A percentile compares a stretch with the other conserved stretches of the same genome.
phyloP scores from a whole-genome alignment of 2,113 vertebrate genomes.

The Gorilla gorilla region DNA sequence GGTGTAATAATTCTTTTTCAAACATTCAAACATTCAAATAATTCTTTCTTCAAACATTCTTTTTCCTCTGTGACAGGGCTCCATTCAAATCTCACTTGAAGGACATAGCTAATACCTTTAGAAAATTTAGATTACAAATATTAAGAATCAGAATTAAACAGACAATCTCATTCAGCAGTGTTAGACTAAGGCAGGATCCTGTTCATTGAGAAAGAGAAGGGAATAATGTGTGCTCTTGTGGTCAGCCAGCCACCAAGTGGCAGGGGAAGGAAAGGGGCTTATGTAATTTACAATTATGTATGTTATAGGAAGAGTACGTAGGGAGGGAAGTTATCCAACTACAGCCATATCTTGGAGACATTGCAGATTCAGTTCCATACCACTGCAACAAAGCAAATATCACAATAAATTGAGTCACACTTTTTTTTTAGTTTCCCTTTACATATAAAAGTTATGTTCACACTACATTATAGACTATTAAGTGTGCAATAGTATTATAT shows the following conservation, averaged over 20 bases:
- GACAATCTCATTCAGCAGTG: background rate
- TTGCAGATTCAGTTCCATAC: background rate
- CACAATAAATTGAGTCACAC: background rate
- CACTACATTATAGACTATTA: too few relatives aligned
- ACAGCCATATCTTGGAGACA: background rate
- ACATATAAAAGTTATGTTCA: background rate
- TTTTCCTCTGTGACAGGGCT: accelerated
- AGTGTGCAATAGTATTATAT: background rate
- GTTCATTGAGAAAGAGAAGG: background rate
- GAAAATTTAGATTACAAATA: background rate
- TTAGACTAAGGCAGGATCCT: background rate
- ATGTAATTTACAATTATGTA: background rate
- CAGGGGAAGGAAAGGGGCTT: background rate
- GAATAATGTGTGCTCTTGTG: too few relatives aligned
- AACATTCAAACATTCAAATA: too few relatives aligned
- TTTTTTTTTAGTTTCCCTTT: background rate
- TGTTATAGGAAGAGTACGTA: background rate
- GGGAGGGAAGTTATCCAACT: background rate
- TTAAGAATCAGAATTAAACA: background rate
- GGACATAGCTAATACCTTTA: background rate
- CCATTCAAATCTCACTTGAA: background rate
- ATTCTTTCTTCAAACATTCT: too few relatives aligned
- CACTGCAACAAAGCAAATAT: background rate
- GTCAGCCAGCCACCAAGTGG: too few relatives aligned
- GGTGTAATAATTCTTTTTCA: too few relatives aligned